phyloP scores from a whole-genome alignment of 1,140 invertebrate species.

The Copidosoma floridanum region DNA sequence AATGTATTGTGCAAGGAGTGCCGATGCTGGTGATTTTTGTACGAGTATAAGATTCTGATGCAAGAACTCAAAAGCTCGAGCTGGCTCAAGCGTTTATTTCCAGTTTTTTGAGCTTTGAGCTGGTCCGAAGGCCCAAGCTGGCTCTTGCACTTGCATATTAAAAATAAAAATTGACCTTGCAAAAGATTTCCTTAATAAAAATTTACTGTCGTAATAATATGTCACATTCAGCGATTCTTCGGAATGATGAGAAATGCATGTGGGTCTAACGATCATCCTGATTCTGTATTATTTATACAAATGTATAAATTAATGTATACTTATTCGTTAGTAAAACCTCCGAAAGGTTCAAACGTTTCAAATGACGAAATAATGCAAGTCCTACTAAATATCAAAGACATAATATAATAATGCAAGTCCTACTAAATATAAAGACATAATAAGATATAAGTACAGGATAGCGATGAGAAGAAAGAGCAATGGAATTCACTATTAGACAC shows the following conservation, averaged over 20 bases:
- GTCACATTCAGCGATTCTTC: conserved; percentile 14
- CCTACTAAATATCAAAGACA: not conserved
- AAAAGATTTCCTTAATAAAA: too few species aligned
- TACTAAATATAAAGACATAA: not conserved
- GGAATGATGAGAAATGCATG: conserved; percentile 19
- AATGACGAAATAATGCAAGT: conserved; percentile 7
- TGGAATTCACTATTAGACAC: not conserved
- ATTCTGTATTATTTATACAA: conserved; percentile 17
- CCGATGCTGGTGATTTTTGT: too few species aligned
- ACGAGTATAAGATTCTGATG: too few species aligned
- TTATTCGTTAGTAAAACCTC: conserved; percentile 23
- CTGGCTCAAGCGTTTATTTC: too few species aligned
- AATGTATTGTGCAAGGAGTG: too few species aligned
- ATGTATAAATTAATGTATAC: conserved; percentile 11
- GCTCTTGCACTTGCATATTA: too few species aligned
- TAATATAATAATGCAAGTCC: too few species aligned
- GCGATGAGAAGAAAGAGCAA: not conserved
- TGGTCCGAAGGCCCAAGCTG: too few species aligned
- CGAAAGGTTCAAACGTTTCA: conserved; percentile 10
- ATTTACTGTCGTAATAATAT: not conserved
- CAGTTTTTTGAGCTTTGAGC: too few species aligned
- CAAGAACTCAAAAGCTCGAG: too few species aligned
- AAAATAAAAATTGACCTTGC: too few species aligned
- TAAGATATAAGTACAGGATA: not conserved
- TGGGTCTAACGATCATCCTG: conserved; percentile 24